Evolutionary conservation across 2,888 invertebrate species (phyloP).

Genomic region (Coelogynopora nodosa): DNA sequence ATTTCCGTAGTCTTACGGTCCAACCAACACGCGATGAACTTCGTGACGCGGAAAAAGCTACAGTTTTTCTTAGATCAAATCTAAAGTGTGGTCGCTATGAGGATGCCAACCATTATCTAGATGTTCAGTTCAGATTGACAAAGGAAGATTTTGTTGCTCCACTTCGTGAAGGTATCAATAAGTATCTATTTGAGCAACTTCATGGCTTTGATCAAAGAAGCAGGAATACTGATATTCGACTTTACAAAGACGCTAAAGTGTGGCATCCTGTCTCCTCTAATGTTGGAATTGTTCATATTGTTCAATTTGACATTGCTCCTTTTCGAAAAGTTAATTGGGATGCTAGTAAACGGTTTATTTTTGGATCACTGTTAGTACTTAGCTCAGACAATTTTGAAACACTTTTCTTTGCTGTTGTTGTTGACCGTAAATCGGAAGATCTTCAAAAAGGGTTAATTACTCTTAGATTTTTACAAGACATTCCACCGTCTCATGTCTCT

Average conservation of each 20-base stretch:
- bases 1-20: conserved; percentile 59
- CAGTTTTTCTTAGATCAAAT: conserved; percentile 66
- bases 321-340: conserved; percentile 56
- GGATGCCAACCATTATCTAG: conserved; percentile 70
- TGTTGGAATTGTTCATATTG: conserved; percentile 48
- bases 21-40: conserved; percentile 59
- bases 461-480: conserved; percentile 1
- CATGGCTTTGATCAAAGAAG: conserved; percentile 9
- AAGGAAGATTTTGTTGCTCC: conserved; percentile 77
- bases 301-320: conserved; percentile 37
- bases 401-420: conserved; percentile 70
- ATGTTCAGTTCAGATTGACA: conserved; percentile 73
- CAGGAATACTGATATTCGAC: conserved; percentile 48
- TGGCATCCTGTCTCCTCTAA: conserved; percentile 48
- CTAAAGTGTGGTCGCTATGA: conserved; percentile 68
- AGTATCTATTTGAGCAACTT: conserved; percentile 59
- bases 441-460: conserved; percentile 23
- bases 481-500: background rate
- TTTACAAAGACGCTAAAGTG: conserved; percentile 52
- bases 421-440: conserved; percentile 56
- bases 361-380: conserved; percentile 71
- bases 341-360: conserved; percentile 67
- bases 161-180: conserved; percentile 68
- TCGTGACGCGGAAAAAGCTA: conserved; percentile 49
- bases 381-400: conserved; percentile 69